A percentile compares a stretch with the other conserved stretches of the same genome.
phyloP scores from a whole-genome alignment of 2,888 invertebrate species.

The Noctua janthina region DNA sequence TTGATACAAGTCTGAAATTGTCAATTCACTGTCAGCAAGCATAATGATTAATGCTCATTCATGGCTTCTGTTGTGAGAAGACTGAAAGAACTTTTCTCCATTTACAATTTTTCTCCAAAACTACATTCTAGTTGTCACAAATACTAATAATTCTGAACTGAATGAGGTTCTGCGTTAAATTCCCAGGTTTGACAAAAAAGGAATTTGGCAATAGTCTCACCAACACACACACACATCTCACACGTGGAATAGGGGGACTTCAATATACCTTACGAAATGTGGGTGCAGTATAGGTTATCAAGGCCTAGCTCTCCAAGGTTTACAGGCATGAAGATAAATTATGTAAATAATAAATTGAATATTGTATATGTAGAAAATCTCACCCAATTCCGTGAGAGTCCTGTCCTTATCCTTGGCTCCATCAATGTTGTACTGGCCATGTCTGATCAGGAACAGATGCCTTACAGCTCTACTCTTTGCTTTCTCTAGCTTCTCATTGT shows the following conservation, averaged over 20 bases:
- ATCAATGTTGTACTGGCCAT: slow-evolving; percentile 97
- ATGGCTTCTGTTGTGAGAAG: not conserved
- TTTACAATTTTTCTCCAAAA: not conserved
- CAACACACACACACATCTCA: too few relatives aligned
- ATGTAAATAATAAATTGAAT: too few relatives aligned
- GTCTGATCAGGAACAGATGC: slow-evolving; percentile 97
- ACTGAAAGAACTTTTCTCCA: not conserved
- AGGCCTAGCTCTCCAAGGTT: too few relatives aligned
- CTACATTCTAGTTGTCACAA: not conserved
- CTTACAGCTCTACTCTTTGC: slow-evolving; percentile 92
- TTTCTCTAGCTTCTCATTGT: slow-evolving; percentile 92
- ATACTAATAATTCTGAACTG: not conserved
- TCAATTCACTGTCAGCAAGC: not conserved
- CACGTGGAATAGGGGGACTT: too few relatives aligned
- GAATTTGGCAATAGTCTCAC: not conserved
- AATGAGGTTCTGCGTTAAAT: not conserved
- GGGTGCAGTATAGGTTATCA: too few relatives aligned
- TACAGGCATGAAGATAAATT: too few relatives aligned
- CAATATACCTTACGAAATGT: too few relatives aligned
- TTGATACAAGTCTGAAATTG: not conserved
- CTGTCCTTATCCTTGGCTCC: slow-evolving; percentile 94
- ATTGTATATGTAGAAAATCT: slow-evolving; percentile 42
- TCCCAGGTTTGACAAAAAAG: not conserved
- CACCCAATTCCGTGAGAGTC: slow-evolving; percentile 95
- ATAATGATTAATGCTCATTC: not conserved